Percentiles rank a stretch among this genome's conserved stretches.
phyloP scores from a whole-genome alignment of 1,140 invertebrate genomes.

The Pectinophora gossypiella region DNA sequence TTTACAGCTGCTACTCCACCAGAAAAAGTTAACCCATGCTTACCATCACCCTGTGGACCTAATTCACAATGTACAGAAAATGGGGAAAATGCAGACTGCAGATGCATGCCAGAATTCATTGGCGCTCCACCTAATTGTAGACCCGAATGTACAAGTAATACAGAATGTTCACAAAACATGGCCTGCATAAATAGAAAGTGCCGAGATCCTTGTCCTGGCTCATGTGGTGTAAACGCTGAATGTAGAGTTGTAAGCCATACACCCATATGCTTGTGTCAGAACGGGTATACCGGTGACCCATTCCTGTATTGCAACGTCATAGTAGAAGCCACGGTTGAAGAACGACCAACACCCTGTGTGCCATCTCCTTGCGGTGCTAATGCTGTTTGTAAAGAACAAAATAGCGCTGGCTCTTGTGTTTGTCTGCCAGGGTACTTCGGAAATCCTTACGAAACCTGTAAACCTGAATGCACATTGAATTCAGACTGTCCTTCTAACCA shows the following conservation, averaged over 20 bases:
- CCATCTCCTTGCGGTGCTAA: conserved; percentile 86
- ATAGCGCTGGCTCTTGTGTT: conserved; percentile 81
- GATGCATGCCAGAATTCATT: conserved; percentile 78
- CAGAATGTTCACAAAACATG: conserved; percentile 78
- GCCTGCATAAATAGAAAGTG: conserved; percentile 83
- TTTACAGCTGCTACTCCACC: conserved; percentile 43
- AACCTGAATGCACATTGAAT: conserved; percentile 78
- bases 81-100: conserved; percentile 77
- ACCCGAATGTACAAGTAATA: conserved; percentile 82
- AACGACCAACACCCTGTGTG: conserved; percentile 78
- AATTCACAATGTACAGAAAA: conserved; percentile 79
- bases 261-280: conserved; percentile 78
- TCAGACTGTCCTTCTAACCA: conserved; percentile 75
- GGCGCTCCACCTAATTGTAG: conserved; percentile 79
- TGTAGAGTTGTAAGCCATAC: conserved; percentile 79
- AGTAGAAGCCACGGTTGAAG: conserved; percentile 59
- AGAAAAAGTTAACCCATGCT: conserved; percentile 74
- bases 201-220: conserved; percentile 81
- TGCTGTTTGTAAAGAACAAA: conserved; percentile 79
- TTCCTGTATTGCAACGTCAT: conserved; percentile 76
- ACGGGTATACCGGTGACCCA: conserved; percentile 81
- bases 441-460: conserved; percentile 83
- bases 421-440: conserved; percentile 86
- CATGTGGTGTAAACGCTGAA: conserved; percentile 79
- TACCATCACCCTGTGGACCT: conserved; percentile 80